phyloP scores from a whole-genome alignment of 2,797 vertebrate genomes.

The Acipenser oxyrinchus region DNA sequence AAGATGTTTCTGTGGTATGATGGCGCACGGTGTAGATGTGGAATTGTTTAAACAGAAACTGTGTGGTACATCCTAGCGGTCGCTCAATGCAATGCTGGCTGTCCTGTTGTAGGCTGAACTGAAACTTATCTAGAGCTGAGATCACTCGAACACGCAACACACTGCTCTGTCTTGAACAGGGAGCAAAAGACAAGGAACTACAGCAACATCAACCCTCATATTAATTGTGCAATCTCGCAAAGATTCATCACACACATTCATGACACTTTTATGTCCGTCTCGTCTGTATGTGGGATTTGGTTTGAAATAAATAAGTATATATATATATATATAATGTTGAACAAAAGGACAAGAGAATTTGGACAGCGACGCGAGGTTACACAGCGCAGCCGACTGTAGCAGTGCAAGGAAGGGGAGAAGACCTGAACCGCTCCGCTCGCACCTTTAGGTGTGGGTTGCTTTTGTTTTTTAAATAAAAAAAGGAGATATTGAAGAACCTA shows the following conservation, averaged over 20 bases:
- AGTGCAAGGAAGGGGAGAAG: conserved; percentile 22
- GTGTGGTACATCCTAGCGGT: conserved; percentile 79
- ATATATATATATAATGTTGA: neutral
- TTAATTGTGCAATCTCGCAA: conserved; percentile 20
- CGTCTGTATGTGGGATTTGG: conserved; percentile 24
- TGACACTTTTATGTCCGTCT: conserved; percentile 40
- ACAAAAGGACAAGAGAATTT: conserved; percentile 25
- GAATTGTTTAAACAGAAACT: conserved; percentile 48
- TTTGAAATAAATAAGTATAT: too few species aligned
- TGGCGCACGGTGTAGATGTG: conserved; percentile 11
- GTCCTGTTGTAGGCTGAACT: conserved; percentile 46
- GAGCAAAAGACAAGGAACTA: conserved; percentile 34
- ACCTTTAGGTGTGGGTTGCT: conserved; percentile 34
- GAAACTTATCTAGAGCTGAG: conserved; percentile 48
- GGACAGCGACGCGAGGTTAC: conserved; percentile 39
- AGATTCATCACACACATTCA: conserved; percentile 23
- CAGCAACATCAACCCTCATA: conserved; percentile 28
- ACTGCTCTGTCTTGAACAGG: conserved; percentile 37
- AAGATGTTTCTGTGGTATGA: neutral
- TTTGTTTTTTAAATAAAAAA: neutral
- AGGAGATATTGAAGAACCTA: too few species aligned
- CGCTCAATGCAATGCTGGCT: conserved; percentile 52
- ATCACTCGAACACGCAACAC: conserved; percentile 49
- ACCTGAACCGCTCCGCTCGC: conserved; percentile 46
- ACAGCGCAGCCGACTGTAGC: conserved; percentile 32